phyloP scores from a whole-genome alignment of 2,888 invertebrate species.

The Philereme vetulata region DNA sequence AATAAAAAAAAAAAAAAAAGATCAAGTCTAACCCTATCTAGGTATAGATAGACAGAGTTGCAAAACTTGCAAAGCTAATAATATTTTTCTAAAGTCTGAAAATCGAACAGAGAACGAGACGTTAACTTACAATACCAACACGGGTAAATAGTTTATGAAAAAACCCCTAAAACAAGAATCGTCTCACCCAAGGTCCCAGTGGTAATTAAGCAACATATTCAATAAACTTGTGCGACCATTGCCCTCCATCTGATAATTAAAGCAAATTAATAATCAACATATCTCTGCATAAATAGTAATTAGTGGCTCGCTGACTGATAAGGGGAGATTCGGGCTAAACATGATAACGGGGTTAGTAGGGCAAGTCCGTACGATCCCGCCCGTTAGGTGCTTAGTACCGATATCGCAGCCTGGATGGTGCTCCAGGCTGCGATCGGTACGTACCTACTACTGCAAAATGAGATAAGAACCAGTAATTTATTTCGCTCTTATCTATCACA shows the following conservation, averaged over 20 bases:
- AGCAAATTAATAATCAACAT: slow-evolving; percentile 23
- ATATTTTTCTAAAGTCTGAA: too few relatives aligned
- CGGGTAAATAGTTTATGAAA: too few relatives aligned
- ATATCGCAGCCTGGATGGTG: too few relatives aligned
- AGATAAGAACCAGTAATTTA: slow-evolving; percentile 53
- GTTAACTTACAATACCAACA: too few relatives aligned
- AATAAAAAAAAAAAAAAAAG: too few relatives aligned
- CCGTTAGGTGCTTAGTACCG: too few relatives aligned
- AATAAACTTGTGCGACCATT: slow-evolving; percentile 20
- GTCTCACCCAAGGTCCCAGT: neutral
- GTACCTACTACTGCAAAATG: slow-evolving; percentile 34
- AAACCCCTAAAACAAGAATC: neutral
- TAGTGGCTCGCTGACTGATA: slow-evolving; percentile 26
- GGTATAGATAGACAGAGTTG: neutral
- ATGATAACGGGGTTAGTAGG: slow-evolving; percentile 67
- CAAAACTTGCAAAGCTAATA: too few relatives aligned
- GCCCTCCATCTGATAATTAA: slow-evolving; percentile 20
- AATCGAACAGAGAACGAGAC: too few relatives aligned
- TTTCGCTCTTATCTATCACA: slow-evolving; percentile 51
- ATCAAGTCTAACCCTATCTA: slow-evolving; percentile 1
- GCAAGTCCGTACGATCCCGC: slow-evolving; percentile 46
- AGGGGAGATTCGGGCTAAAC: slow-evolving; percentile 29
- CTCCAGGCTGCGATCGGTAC: slow-evolving; percentile 37
- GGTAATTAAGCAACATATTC: neutral
- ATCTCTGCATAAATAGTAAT: slow-evolving; percentile 27